phyloP scores from a whole-genome alignment of 1,140 invertebrate species.

The Drosophila asahinai region DNA sequence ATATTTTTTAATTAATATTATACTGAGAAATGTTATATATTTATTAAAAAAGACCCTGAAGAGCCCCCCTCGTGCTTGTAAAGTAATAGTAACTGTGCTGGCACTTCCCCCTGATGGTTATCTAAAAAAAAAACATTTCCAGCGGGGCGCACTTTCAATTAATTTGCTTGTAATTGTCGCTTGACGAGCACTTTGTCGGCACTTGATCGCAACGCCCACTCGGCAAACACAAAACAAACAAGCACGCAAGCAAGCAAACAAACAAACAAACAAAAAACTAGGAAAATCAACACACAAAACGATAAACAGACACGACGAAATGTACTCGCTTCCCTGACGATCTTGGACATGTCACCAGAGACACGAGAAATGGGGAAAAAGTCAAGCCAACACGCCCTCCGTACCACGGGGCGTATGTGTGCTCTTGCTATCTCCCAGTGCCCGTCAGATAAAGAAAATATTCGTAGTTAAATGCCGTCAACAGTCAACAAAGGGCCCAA shows the following conservation, averaged over 20 bases:
- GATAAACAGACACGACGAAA: slow-evolving; percentile 17
- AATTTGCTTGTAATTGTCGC: slow-evolving; percentile 79
- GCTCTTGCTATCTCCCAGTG: slow-evolving; percentile 9
- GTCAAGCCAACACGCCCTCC: background rate
- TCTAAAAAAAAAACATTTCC: slow-evolving; percentile 2
- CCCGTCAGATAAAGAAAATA: slow-evolving; percentile 19
- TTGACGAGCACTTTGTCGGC: slow-evolving; percentile 80
- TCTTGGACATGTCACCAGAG: slow-evolving; percentile 29
- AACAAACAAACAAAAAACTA: slow-evolving; percentile 3
- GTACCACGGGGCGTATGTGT: slow-evolving; percentile 19
- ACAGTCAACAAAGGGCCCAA: background rate
- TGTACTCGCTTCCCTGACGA: slow-evolving; percentile 6
- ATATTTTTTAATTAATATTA: background rate
- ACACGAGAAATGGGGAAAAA: background rate
- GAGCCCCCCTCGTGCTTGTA: background rate
- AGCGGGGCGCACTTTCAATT: slow-evolving; percentile 63
- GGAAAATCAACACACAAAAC: slow-evolving; percentile 10
- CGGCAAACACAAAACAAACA: slow-evolving; percentile 30
- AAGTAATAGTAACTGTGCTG: background rate
- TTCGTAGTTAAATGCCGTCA: slow-evolving; percentile 16
- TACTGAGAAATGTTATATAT: background rate
- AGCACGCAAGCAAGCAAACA: slow-evolving; percentile 1
- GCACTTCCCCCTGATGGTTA: slow-evolving; percentile 7
- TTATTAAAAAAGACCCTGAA: background rate
- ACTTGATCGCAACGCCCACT: slow-evolving; percentile 63